phyloP scores from a whole-genome alignment of 2,113 vertebrate genomes.

The Rhinolophus ferrumequinum region DNA sequence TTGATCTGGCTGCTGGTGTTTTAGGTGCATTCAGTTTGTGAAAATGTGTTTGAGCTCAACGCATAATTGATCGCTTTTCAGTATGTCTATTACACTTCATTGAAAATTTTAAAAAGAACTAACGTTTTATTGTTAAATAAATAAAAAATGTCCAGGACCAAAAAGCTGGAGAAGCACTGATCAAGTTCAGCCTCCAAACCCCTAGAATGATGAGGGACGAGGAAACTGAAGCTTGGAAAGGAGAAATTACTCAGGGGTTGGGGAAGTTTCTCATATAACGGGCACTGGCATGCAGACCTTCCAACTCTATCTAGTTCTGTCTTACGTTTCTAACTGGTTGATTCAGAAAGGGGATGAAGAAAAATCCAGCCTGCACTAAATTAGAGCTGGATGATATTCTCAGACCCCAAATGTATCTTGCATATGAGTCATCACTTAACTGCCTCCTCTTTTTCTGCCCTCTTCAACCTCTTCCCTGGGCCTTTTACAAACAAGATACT shows the following conservation, averaged over 20 bases:
- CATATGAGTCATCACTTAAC: conserved; percentile 5
- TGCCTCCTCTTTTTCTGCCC: neutral
- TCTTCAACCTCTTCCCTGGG: neutral
- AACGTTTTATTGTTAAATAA: neutral
- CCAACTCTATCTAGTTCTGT: neutral
- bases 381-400: neutral
- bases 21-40: neutral
- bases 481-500: conserved; percentile 31
- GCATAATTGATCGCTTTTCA: neutral
- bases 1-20: neutral
- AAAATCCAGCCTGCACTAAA: neutral
- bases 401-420: neutral
- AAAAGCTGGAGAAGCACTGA: neutral
- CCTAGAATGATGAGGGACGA: neutral
- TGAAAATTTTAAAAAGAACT: neutral
- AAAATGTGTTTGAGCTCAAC: neutral
- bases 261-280: neutral
- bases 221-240: neutral
- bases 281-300: neutral
- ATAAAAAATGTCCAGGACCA: neutral
- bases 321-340: neutral
- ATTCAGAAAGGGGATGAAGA: neutral
- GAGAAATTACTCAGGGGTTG: neutral
- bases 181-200: neutral
- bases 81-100: neutral